Percentiles rank a stretch among this genome's conserved stretches.
Conservation (phyloP, 2,113 vertebrate genomes). For the Sphyrna mokarran region DNA sequence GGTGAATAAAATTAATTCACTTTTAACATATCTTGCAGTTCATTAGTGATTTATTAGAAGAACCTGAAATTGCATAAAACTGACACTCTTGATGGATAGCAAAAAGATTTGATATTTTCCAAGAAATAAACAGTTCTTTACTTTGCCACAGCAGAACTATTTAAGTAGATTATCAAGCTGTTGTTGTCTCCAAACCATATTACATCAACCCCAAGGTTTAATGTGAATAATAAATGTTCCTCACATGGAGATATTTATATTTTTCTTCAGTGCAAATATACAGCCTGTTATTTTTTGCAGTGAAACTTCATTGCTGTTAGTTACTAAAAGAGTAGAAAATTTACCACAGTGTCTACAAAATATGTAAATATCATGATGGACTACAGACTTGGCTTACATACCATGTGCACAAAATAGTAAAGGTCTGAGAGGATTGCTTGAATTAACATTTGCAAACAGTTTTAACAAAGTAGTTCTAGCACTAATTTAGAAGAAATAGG, state of each 20-base stretch:
- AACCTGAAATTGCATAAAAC: background rate
- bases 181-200: background rate
- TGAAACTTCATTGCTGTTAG: background rate
- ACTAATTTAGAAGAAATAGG: background rate
- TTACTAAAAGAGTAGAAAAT: background rate
- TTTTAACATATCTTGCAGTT: background rate
- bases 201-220: background rate
- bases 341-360: background rate
- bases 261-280: background rate
- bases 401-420: background rate
- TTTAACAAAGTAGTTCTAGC: background rate
- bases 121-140: background rate
- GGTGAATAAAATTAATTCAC: background rate
- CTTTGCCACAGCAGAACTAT: background rate
- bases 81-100: background rate
- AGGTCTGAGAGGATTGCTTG: background rate
- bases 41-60: background rate
- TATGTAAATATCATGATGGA: background rate
- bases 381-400: background rate
- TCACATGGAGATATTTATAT: background rate
- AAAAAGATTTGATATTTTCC: background rate
- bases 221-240: background rate
- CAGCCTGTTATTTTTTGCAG: background rate
- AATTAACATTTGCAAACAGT: background rate
- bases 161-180: background rate